Evolutionary conservation across 1,140 invertebrate species (phyloP), one percentile per base, ranked within the genome.

Genomic region (Drosophila eugracilis): DNA sequence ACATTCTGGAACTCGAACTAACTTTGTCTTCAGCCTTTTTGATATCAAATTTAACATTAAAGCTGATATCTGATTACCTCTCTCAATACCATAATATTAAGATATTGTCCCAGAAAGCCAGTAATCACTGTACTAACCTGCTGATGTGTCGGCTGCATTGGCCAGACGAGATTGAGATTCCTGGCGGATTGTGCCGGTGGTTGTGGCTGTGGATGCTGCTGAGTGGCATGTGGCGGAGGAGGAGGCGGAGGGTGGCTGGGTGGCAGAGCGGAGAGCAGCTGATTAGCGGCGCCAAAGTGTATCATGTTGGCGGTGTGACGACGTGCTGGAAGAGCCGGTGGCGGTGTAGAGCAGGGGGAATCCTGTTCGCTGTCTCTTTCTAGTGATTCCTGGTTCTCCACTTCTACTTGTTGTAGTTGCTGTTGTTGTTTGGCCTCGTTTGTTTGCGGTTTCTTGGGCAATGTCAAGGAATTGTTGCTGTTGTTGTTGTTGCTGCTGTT

Each of bases 301-400:
- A 75, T 65, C 60, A 85, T 44, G 48, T 57, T 78, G 71, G 58
- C 72, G 42, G 79, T 88, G 57, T 75, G 66, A 69, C 86, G 88
- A 28, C 86, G 77, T 15, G 80, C 86, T 7, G 88, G 86, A 22
- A 90, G 54, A 41, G 85, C 85, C 28, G 84, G 83, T 19, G 84
- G 84, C 34, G 75, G 85, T 15, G 78, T 62, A 12, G 65, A 67
- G 42, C 78, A 83, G 53, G 67, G 62, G 17, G 62, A 69, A 22
- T 75, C 62, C 63, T 34, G 30, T 39, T 47, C 69, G 47, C 19
- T 22, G 15, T 49, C 69, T 41, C 50, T 19, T 37, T 34, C 45
- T 28, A 15, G 54, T 45, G 45, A 24, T n/a, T 54, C 57, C 28
- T 39, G 36, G 14, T 55, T 49, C 48, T 72, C 47, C 45, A 48